phyloP scores from a whole-genome alignment of 2,113 vertebrate genomes.

The Synchiropus splendidus region DNA sequence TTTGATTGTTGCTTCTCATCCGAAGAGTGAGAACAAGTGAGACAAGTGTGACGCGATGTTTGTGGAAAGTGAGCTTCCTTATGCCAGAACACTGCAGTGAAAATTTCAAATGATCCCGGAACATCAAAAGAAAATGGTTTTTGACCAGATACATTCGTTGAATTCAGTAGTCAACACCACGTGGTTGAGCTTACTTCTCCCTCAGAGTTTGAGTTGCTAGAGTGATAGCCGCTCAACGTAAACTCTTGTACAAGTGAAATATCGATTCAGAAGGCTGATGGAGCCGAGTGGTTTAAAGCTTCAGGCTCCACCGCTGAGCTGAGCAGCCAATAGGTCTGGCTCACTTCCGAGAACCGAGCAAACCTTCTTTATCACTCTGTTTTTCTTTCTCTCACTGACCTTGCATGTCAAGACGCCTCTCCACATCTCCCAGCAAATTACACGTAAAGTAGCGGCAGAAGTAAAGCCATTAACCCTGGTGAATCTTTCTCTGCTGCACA shows the following conservation, averaged over 20 bases:
- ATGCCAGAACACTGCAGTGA: too few relatives aligned
- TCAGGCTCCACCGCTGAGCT: conserved; percentile 2
- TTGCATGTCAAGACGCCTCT: conserved; percentile 12
- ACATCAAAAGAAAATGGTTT: too few relatives aligned
- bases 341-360: conserved; percentile 4
- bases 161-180: too few relatives aligned
- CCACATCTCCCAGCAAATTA: neutral
- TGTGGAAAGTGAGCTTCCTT: too few relatives aligned
- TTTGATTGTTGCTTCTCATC: too few relatives aligned
- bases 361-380: neutral
- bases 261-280: conserved; percentile 12
- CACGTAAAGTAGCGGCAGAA: neutral
- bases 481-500: neutral
- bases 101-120: too few relatives aligned
- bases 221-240: neutral
- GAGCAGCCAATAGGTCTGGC: conserved; percentile 5
- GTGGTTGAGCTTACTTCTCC: too few relatives aligned
- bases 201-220: neutral
- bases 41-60: too few relatives aligned
- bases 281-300: too few relatives aligned
- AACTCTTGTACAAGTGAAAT: neutral
- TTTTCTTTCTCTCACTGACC: conserved; percentile 18
- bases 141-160: too few relatives aligned
- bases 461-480: neutral
- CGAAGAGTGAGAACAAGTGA: too few relatives aligned